phyloP scores from a whole-genome alignment of 2,888 invertebrate species.

The Acanthococcus lagerstroemiae region DNA sequence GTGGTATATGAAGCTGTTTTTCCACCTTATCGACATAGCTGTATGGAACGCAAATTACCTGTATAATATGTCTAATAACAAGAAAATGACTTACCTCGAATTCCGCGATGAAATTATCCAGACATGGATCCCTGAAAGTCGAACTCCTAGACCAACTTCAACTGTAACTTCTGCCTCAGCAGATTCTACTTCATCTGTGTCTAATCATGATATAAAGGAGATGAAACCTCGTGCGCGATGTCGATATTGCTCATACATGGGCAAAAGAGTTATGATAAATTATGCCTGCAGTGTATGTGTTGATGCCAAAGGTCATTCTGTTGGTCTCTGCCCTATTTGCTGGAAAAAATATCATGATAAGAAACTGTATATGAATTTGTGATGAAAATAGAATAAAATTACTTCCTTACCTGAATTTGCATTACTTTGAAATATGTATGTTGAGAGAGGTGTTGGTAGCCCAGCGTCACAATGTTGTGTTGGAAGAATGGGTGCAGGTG shows the following conservation, averaged over 20 bases:
- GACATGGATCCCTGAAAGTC: too few species aligned
- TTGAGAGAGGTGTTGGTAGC: neutral
- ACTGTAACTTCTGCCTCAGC: neutral
- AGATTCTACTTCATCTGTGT: neutral
- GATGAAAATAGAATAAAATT: neutral
- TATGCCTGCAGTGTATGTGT: neutral
- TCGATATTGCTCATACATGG: neutral
- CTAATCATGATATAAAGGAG: neutral
- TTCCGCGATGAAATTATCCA: slow-evolving; percentile 2
- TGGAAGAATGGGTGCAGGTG: too few species aligned
- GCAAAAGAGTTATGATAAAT: neutral
- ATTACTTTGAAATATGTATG: too few species aligned
- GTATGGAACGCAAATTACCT: neutral
- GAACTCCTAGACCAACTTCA: neutral
- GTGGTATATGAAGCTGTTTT: slow-evolving; percentile 3
- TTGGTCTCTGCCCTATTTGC: neutral
- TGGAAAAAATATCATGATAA: neutral
- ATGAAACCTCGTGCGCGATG: neutral
- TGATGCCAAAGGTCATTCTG: neutral
- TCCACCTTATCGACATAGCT: neutral
- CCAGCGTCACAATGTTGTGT: too few species aligned
- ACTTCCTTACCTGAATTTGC: too few species aligned
- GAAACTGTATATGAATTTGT: too few species aligned
- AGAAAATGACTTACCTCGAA: slow-evolving; percentile 3
- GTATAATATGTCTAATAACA: neutral